These are phyloP conservation scores for Varanus komodoensis DNA, from an alignment of 2,113 vertebrate genomes.

Conservation along the genomic window DNA sequence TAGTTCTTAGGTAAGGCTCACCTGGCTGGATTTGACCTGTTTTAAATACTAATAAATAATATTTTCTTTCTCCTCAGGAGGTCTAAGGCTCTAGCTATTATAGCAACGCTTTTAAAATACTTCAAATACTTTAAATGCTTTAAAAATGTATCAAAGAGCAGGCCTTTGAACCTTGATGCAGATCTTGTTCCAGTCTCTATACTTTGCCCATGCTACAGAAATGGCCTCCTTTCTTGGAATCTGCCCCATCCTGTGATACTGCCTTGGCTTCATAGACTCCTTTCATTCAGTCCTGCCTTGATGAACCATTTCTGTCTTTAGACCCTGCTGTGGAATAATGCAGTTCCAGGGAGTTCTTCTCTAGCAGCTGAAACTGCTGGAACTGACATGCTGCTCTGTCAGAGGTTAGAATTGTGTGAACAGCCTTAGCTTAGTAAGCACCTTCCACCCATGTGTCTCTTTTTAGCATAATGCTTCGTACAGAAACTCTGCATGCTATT, in stretches of 20 bases:
- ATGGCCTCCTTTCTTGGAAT: not conserved
- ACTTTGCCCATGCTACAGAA: not conserved
- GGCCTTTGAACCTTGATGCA: no score
- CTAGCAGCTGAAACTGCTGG: not conserved
- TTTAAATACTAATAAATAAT: no score
- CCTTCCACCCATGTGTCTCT: not conserved
- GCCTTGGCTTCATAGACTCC: not conserved
- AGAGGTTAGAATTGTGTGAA: not conserved
- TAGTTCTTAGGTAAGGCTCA: no score
- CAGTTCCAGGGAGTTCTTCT: not conserved
- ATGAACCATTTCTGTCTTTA: not conserved
- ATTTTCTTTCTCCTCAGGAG: no score
- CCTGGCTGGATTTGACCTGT: no score
- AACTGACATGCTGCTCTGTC: not conserved
- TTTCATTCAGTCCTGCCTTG: not conserved
- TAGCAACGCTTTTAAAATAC: not conserved
- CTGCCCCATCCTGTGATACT: not conserved
- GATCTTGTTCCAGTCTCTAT: not conserved
- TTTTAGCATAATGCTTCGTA: not conserved
- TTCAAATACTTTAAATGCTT: no score
- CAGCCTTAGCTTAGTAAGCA: not conserved
- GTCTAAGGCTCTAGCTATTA: no score
- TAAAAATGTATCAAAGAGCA: not conserved
- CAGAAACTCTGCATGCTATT: not conserved
- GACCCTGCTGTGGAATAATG: not conserved